Evolutionary conservation across 2,797 vertebrate species (phyloP).

Genomic region (Dipus sagitta): DNA sequence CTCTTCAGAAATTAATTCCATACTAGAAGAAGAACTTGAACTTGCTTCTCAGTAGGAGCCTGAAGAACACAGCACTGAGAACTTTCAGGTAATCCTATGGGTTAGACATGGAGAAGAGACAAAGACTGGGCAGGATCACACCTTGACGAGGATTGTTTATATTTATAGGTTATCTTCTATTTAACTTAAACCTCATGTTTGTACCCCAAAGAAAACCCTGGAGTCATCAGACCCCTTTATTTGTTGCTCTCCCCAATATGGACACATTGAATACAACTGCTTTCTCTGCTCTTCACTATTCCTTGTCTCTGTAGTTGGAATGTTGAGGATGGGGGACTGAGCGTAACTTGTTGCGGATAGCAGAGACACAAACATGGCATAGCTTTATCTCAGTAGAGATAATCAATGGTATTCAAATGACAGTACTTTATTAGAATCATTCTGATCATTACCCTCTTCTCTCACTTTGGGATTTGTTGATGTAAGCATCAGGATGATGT

Average conservation of each 20-base stretch:
- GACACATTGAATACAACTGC: no score
- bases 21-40: not conserved
- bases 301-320: no score
- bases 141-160: not conserved
- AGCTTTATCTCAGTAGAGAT: conserved; percentile 3
- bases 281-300: no score
- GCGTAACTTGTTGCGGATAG: no score
- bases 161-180: not conserved
- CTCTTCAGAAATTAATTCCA: no score
- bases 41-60: not conserved
- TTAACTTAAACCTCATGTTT: no score
- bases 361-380: not conserved
- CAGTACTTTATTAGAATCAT: not conserved
- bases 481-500: not conserved
- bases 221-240: no score
- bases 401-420: not conserved
- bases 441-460: not conserved
- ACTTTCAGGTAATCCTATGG: no score
- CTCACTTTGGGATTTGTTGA: not conserved
- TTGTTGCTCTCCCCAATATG: no score
- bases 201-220: no score
- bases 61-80: not conserved
- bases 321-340: no score
- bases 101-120: not conserved
- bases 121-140: not conserved